These are phyloP conservation scores for Drosophila lacteicornis DNA, from an alignment of 1,140 invertebrate genomes.

Conservation along the genomic window DNA sequence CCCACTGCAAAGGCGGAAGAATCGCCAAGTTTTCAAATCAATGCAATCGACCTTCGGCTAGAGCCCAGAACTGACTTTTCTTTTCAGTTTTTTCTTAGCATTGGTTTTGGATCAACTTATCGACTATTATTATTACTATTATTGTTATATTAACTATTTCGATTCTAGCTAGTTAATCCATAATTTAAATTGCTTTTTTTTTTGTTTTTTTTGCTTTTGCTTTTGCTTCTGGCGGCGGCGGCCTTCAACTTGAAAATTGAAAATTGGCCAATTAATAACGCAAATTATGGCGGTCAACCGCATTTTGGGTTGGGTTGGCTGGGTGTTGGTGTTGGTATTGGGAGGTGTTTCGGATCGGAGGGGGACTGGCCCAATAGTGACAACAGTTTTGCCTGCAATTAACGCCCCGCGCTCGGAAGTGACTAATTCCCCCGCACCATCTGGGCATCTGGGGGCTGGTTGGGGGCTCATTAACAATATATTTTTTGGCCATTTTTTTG, in stretches of 20 bases:
- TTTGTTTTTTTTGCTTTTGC: conserved; percentile 29
- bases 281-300: conserved; percentile 74
- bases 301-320: conserved; percentile 13
- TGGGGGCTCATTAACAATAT: conserved; percentile 23
- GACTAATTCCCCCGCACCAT: conserved; percentile 59
- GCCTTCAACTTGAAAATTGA: conserved; percentile 81
- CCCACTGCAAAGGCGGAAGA: conserved; percentile 38
- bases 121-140: conserved; percentile 9
- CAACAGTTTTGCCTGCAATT: conserved; percentile 75
- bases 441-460: neutral
- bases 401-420: conserved; percentile 71
- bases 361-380: conserved; percentile 49
- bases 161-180: conserved; percentile 47
- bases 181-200: conserved; percentile 39
- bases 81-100: conserved; percentile 1
- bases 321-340: neutral
- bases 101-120: conserved; percentile 4
- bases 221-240: conserved; percentile 15
- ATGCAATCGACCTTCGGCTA: conserved; percentile 33
- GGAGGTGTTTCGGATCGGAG: neutral
- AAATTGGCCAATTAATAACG: conserved; percentile 81
- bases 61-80: conserved; percentile 23
- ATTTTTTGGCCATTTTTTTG: conserved; percentile 28
- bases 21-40: conserved; percentile 23
- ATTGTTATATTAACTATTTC: conserved; percentile 24